These are phyloP conservation scores for Neodiprion fabricii DNA, from an alignment of 1,140 invertebrate genomes.

Conservation along the genomic window DNA sequence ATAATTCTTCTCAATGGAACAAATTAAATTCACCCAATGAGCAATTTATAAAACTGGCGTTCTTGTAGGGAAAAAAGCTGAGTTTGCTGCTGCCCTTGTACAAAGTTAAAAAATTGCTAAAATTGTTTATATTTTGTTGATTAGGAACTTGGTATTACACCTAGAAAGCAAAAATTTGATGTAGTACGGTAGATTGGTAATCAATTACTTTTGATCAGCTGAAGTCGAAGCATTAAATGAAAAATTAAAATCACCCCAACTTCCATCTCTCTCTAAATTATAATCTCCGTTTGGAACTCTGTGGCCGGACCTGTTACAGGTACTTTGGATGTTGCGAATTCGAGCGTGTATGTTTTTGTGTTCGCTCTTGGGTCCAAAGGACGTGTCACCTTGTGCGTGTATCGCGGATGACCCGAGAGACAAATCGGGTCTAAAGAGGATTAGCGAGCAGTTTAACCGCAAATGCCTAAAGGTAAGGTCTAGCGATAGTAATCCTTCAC, in stretches of 20 bases:
- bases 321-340: too few relatives aligned
- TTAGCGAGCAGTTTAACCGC: too few relatives aligned
- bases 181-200: constrained; percentile 2
- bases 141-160: constrained; percentile 14
- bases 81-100: constrained; percentile 71
- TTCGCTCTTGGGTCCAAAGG: too few relatives aligned
- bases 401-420: too few relatives aligned
- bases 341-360: too few relatives aligned
- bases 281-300: constrained; percentile 26
- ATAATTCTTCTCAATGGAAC: constrained; percentile 6
- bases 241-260: constrained; percentile 67
- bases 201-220: constrained; percentile 46
- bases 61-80: constrained; percentile 80
- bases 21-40: constrained; percentile 66
- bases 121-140: constrained; percentile 22
- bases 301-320: background rate
- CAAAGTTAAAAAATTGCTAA: constrained; percentile 70
- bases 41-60: constrained; percentile 79
- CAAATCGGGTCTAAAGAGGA: too few relatives aligned
- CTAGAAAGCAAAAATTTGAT: background rate
- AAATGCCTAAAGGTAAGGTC: too few relatives aligned
- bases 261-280: constrained; percentile 62
- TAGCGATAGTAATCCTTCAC: too few relatives aligned
- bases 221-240: constrained; percentile 72
- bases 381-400: too few relatives aligned